Conservation (phyloP, 2,888 invertebrate genomes). For the Poecilus cupreus region DNA sequence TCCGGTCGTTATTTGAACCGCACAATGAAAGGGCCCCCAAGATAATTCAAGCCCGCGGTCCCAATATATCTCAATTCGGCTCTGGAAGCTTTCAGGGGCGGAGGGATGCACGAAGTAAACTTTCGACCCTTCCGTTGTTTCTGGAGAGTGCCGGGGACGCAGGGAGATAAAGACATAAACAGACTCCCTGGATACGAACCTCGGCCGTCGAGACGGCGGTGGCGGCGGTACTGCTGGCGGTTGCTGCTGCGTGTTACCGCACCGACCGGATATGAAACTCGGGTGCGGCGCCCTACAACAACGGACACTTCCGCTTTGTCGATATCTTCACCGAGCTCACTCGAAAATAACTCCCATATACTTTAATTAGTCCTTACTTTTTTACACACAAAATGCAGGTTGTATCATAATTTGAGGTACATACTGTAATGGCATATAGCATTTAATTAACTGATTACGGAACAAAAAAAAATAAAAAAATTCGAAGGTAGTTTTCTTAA, state of each 20-base stretch:
- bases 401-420: too few relatives aligned
- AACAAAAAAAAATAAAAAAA: too few relatives aligned
- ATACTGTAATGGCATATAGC: too few relatives aligned
- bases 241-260: constrained; percentile 39
- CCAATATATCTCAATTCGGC: constrained; percentile 55
- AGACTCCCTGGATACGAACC: constrained; percentile 37
- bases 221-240: not conserved
- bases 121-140: constrained; percentile 39
- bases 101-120: constrained; percentile 23
- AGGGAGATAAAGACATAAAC: constrained; percentile 57
- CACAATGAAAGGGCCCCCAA: constrained; percentile 49
- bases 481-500: too few relatives aligned
- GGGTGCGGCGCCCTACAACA: constrained; percentile 48
- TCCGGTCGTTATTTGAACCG: constrained; percentile 42
- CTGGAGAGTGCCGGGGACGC: constrained; percentile 10
- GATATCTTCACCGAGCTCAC: not conserved
- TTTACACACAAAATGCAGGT: too few relatives aligned
- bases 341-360: constrained; percentile 11
- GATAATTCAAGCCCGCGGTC: constrained; percentile 35
- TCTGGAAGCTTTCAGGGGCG: constrained; percentile 14
- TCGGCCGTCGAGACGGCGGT: not conserved
- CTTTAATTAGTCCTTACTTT: not conserved
- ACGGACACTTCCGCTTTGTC: constrained; percentile 46
- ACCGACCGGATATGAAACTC: constrained; percentile 50
- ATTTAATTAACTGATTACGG: too few relatives aligned